Base-by-base conservation (phyloP, 2,888 invertebrate species). In the Folsomia candida region DNA sequence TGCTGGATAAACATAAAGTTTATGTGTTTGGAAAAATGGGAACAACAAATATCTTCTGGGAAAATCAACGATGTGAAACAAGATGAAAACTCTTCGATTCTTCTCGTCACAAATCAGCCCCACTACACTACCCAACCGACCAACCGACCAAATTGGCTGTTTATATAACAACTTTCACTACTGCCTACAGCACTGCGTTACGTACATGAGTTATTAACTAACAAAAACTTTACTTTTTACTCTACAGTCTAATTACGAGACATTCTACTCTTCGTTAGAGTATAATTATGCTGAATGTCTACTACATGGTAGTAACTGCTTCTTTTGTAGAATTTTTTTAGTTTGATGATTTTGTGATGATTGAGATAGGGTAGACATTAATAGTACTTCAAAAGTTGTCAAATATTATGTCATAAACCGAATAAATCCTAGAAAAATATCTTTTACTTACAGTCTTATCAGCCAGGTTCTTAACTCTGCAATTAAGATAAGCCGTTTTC, bases 401-500 rank as follows among this genome's bases (percentile, higher is more conserved):
- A n/a, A n/a, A n/a, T n/a, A n/a, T n/a, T n/a, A n/a, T n/a, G n/a
- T n/a, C n/a, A n/a, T n/a, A n/a, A n/a, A n/a, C n/a, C n/a, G n/a
- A n/a, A n/a, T n/a, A n/a, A n/a, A n/a, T n/a, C n/a, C n/a, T n/a
- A n/a, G n/a, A n/a, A n/a, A n/a, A n/a, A n/a, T n/a, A n/a, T n/a
- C n/a, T n/a, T n/a, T n/a, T n/a, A n/a, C 91, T 89, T 82, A 94
- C 93, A 85, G 94, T 93, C 86, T 92, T 91, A 86, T 94, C 94
- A 78, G 92, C 92, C 83, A 94, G 86, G 85, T 93, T 93, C 85
- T 93, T 93, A 77, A 94, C 93, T 74, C 92, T 88, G 84, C 94
- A 94, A 83, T 91, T 93, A 79, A 94, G 86, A 82, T 93, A 93
- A 63, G 94, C 93, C 51, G 93, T 94, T 84, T 94, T 93, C 78